phyloP scores from a whole-genome alignment of 2,113 vertebrate genomes.

The Pandion haliaetus region DNA sequence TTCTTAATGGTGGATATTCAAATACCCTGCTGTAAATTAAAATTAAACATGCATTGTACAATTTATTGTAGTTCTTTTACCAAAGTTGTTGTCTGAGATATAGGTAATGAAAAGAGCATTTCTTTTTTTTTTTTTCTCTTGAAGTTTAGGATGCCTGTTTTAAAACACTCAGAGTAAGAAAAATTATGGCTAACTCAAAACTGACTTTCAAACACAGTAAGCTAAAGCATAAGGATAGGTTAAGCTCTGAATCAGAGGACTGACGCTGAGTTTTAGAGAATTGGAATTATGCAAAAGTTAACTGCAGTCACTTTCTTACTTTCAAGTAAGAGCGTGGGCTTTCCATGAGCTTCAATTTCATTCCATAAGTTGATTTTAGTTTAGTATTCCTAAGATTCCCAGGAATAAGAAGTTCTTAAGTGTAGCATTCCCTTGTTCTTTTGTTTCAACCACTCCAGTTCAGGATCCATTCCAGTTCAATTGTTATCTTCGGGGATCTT shows the following conservation, averaged over 20 bases:
- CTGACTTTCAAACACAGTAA: not conserved
- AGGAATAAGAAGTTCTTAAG: not conserved
- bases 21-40: constrained; percentile 49
- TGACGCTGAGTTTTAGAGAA: not conserved
- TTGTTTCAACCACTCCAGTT: not conserved
- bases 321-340: not conserved
- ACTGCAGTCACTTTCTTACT: not conserved
- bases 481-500: not conserved
- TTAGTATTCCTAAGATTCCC: not conserved
- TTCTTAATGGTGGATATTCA: constrained; percentile 38
- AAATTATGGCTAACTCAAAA: not conserved
- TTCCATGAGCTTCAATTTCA: not conserved
- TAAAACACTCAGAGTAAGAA: not conserved
- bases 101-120: not conserved
- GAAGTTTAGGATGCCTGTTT: not conserved
- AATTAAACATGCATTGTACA: not conserved
- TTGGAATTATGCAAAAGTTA: not conserved
- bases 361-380: not conserved
- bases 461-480: not conserved
- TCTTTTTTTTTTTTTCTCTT: not conserved
- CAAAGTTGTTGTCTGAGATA: not conserved
- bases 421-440: not conserved
- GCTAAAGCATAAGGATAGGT: not conserved
- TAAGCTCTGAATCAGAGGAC: not conserved
- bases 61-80: not conserved